Evolutionary conservation across 2,113 vertebrate genomes (phyloP).

Genomic region (Stictonetta naevosa): DNA sequence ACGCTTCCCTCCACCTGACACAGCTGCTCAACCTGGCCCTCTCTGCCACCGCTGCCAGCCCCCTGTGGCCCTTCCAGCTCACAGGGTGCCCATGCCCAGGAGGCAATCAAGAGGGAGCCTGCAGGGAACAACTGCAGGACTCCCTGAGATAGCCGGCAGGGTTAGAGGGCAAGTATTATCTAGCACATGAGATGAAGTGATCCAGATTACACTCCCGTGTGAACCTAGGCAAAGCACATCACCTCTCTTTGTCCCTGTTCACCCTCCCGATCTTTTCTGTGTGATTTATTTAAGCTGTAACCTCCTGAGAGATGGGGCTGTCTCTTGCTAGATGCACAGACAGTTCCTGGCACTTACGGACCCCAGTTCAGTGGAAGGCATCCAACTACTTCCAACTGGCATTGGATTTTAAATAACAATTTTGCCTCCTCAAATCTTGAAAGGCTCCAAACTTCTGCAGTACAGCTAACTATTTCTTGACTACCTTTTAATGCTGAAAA

Average conservation of each 20-base stretch:
- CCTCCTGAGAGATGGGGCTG: background rate
- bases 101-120: background rate
- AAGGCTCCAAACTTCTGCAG: background rate
- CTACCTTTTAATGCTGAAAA: background rate
- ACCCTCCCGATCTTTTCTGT: background rate
- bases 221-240: background rate
- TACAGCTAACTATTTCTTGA: background rate
- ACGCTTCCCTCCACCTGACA: fast-evolving
- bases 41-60: background rate
- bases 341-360: background rate
- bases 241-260: background rate
- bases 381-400: background rate
- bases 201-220: background rate
- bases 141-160: fast-evolving
- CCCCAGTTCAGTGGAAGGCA: background rate
- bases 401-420: background rate
- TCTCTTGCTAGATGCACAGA: background rate
- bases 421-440: background rate
- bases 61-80: background rate
- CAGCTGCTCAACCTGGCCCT: background rate
- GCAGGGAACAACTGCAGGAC: background rate
- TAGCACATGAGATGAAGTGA: background rate
- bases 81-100: background rate
- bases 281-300: background rate
- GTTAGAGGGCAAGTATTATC: background rate